Evolutionary conservation across 2,797 vertebrate species (phyloP), one percentile per base, ranked within the genome.

Genomic region (Graptemys geographica): DNA sequence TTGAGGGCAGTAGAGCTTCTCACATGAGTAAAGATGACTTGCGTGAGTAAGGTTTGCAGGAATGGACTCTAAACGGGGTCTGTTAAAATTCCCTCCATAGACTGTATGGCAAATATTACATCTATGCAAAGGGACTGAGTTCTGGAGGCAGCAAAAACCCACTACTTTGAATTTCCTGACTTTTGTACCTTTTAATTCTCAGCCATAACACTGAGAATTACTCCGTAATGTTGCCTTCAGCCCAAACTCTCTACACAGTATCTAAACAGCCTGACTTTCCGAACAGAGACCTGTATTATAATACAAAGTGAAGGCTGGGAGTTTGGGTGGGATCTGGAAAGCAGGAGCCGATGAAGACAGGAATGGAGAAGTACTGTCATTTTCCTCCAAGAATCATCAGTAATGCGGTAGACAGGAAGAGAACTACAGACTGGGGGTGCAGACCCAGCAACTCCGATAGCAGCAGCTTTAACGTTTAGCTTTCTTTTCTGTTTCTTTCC

Each of bases 121-220:
- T 27, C 5, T 21, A 16, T 57, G 62, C 28, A 31, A 49, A 72
- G 18, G n/a, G 11, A 28, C 37, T 41, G 52, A 78, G 78, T 19
- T 79, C 92, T 52, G 28, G 51, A 11, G 16, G 3, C 1, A 4
- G 41, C n/a, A 56, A 15, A 87, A 33, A 53, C 84, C 19, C 27
- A 84, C 87, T 90, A 7, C 25, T 31, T 86, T 88, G 19, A 37
- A 56, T 55, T 41, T 44, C 69, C 69, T 74, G 69, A 47, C 74
- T 47, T 74, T n/a, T 57, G 15, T 57, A 31, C 6, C 25, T 79
- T 31, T 49, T 27, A 83, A 87, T 88, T 31, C 76, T 81, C 69
- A 81, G 27, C 47, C 74, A 5, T 25, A 1, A 0, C 0, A 0
- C 2, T 74, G 11, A 31, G 47, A 94, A 88, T 18, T 11, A 55